phyloP scores from a whole-genome alignment of 2,797 vertebrate species.

The Tenualosa thibaudeaui region DNA sequence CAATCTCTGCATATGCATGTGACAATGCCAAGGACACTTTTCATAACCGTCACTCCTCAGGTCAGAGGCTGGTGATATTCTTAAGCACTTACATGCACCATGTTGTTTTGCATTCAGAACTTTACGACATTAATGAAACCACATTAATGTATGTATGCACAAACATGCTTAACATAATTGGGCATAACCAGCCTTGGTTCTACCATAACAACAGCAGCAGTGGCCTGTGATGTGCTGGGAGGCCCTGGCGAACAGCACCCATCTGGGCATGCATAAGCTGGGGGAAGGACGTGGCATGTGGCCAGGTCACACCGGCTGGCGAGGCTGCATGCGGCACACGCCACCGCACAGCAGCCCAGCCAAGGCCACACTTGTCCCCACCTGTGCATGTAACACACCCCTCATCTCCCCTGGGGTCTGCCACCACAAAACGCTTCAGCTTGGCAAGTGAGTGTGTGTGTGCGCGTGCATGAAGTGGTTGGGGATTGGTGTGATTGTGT shows the following conservation, averaged over 20 bases:
- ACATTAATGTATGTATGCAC: constrained; percentile 17
- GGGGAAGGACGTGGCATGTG: constrained; percentile 51
- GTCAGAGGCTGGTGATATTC: constrained; percentile 6
- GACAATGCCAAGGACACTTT: constrained; percentile 17
- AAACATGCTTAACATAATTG: constrained; percentile 24
- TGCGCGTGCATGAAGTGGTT: neutral
- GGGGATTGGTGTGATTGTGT: neutral
- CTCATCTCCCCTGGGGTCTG: constrained; percentile 45
- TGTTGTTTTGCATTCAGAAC: constrained; percentile 23
- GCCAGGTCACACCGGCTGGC: constrained; percentile 66
- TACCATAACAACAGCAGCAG: neutral
- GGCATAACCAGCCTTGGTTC: constrained; percentile 1
- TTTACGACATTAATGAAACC: constrained; percentile 19
- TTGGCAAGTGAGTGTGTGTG: neutral
- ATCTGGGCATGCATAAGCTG: constrained; percentile 64
- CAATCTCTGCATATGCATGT: neutral
- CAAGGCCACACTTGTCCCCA: constrained; percentile 68
- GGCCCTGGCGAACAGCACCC: constrained; percentile 38
- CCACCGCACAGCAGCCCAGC: constrained; percentile 56
- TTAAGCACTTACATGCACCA: constrained; percentile 17
- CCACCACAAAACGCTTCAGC: neutral
- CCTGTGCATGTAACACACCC: constrained; percentile 54
- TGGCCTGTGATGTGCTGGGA: neutral
- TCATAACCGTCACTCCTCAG: constrained; percentile 21
- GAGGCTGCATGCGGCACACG: constrained; percentile 60